phyloP scores from a whole-genome alignment of 2,113 vertebrate species.

The Calidris pugnax region DNA sequence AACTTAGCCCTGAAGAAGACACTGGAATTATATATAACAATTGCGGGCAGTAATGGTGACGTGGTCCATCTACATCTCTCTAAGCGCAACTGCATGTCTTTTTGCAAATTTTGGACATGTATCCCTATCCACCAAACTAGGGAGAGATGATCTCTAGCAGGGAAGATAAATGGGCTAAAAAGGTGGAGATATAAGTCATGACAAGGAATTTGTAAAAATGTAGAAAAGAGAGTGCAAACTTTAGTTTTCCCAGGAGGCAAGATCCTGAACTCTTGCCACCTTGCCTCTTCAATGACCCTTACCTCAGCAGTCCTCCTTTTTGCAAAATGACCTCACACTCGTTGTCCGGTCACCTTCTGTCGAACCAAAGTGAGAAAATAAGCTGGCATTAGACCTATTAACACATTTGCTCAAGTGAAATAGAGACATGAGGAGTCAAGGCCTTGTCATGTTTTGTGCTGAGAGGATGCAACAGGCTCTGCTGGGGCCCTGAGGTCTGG shows the following conservation, averaged over 20 bases:
- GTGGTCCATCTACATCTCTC: background rate
- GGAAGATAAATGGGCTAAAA: background rate
- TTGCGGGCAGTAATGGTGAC: background rate
- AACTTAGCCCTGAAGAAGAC: background rate
- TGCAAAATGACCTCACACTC: constrained; percentile 76
- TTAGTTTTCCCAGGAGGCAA: constrained; percentile 30
- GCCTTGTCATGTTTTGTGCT: constrained; percentile 53
- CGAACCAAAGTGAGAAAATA: constrained; percentile 87
- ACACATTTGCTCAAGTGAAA: constrained; percentile 83
- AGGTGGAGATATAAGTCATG: background rate
- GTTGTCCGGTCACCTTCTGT: constrained; percentile 80
- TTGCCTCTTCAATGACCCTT: constrained; percentile 82
- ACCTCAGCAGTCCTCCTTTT: constrained; percentile 68
- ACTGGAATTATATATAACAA: background rate
- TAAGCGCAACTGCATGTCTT: background rate
- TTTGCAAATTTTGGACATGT: background rate
- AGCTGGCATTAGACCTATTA: constrained; percentile 89
- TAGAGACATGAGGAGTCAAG: constrained; percentile 59
- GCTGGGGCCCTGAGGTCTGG: constrained; percentile 50
- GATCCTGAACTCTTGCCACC: constrained; percentile 82
- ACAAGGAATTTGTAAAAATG: constrained; percentile 13
- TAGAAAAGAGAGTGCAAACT: constrained; percentile 26
- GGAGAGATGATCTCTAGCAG: background rate
- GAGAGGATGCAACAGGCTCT: constrained; percentile 59
- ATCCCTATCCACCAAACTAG: background rate